A percentile compares a stretch with the other conserved stretches of the same genome.
Conservation (phyloP, 2,888 invertebrate species). For the Parelbella ahira region DNA sequence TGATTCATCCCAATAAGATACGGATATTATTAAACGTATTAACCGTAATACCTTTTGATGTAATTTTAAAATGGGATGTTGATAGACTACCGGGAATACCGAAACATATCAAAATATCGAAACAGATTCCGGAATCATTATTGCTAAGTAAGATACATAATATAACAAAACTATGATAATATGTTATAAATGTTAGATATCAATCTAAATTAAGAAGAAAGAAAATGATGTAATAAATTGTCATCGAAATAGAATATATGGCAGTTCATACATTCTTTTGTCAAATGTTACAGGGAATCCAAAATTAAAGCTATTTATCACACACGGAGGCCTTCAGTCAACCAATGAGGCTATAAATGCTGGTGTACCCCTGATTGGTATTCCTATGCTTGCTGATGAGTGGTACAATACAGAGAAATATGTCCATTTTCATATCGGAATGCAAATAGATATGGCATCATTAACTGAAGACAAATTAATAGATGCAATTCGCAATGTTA, state of each 20-base stretch:
- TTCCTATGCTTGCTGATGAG: slow-evolving; percentile 63
- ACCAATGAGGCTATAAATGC: slow-evolving; percentile 59
- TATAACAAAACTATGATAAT: too few species aligned
- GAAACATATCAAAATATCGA: slow-evolving; percentile 44
- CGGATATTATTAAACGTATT: slow-evolving; percentile 42
- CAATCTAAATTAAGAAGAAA: too few species aligned
- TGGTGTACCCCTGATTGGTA: slow-evolving; percentile 54
- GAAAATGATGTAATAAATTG: too few species aligned
- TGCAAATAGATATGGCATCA: slow-evolving; percentile 40
- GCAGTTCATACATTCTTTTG: too few species aligned
- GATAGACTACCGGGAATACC: slow-evolving; percentile 41
- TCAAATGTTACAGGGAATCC: slow-evolving; percentile 55
- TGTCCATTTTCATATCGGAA: slow-evolving; percentile 43
- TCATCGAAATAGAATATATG: too few species aligned
- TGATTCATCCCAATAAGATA: slow-evolving; percentile 38
- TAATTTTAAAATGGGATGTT: slow-evolving; percentile 51
- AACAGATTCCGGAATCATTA: slow-evolving; percentile 55
- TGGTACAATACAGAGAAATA: slow-evolving; percentile 51
- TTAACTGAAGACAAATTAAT: slow-evolving; percentile 38
- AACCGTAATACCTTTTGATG: slow-evolving; percentile 44
- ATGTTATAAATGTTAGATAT: too few species aligned
- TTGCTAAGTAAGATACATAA: slow-evolving; percentile 43
- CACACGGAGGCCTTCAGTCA: slow-evolving; percentile 65
- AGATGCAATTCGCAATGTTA: neutral
- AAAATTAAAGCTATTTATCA: slow-evolving; percentile 59